Percentiles rank a stretch among this genome's conserved stretches.
phyloP scores from a whole-genome alignment of 2,113 vertebrate species.

The Xyrauchen texanus region DNA sequence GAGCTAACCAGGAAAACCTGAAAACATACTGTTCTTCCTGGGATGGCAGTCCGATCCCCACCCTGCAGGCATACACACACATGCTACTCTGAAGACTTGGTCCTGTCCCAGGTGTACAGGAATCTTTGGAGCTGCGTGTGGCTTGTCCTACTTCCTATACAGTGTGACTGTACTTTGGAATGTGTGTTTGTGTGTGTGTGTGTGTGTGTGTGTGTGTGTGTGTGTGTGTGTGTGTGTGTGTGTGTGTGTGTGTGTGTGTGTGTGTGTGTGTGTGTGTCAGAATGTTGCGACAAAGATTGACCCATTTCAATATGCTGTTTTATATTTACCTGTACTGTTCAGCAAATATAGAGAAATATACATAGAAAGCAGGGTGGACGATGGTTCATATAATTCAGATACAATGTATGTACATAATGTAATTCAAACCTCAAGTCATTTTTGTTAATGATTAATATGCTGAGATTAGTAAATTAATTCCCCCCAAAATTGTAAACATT shows the following conservation, averaged over 20 bases:
- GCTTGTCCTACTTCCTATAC: slow-evolving; percentile 75
- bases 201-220: slow-evolving; percentile 35
- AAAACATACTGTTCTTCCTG: slow-evolving; percentile 59
- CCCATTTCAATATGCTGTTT: slow-evolving; percentile 66
- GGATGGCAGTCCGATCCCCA: slow-evolving; percentile 51
- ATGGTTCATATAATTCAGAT: no score
- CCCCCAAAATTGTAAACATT: no score
- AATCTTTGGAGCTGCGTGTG: slow-evolving; percentile 74
- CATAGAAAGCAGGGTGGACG: no score
- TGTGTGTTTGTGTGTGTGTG: slow-evolving; percentile 39
- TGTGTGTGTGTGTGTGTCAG: slow-evolving; percentile 45
- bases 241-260: slow-evolving; percentile 35
- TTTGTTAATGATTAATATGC: no score
- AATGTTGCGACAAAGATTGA: slow-evolving; percentile 75
- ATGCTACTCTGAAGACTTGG: slow-evolving; percentile 61
- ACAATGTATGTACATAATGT: no score
- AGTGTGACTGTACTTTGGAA: slow-evolving; percentile 59
- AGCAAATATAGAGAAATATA: no score
- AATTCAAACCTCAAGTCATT: no score
- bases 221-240: slow-evolving; percentile 37
- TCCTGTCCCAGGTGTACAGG: slow-evolving; percentile 71
- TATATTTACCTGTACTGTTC: neutral
- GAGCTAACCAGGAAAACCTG: slow-evolving; percentile 55
- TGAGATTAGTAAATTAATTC: no score
- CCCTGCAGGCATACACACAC: neutral